Evolutionary conservation across 2,113 vertebrate genomes (phyloP).

Genomic region (Rynchops niger): DNA sequence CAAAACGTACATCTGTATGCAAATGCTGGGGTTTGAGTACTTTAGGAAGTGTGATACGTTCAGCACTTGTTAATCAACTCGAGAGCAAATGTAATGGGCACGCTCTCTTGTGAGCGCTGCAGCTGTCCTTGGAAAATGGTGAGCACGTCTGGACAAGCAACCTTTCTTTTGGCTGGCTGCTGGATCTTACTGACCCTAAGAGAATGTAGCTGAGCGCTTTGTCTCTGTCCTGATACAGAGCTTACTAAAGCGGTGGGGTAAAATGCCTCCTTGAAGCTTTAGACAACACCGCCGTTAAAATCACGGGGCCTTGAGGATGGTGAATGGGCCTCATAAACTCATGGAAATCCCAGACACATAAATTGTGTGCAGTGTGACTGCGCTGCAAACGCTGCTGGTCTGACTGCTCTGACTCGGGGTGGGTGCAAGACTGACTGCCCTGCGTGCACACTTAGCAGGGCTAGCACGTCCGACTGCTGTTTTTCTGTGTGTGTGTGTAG

Average conservation of each 20-base stretch:
- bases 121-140: not conserved
- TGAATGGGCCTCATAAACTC: not conserved
- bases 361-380: not conserved
- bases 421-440: not conserved
- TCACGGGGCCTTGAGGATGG: not conserved
- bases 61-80: not conserved
- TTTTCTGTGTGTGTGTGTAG: not conserved
- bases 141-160: not conserved
- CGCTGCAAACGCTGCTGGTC: not conserved
- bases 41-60: not conserved
- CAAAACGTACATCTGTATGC: constrained; percentile 19
- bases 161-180: not conserved
- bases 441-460: accelerated
- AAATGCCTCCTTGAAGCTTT: not conserved
- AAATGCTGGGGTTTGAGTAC: constrained; percentile 1
- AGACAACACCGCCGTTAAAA: not conserved
- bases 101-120: not conserved
- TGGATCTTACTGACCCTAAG: not conserved
- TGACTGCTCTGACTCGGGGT: accelerated
- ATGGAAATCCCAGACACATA: not conserved
- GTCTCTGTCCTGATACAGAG: not conserved
- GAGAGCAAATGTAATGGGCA: not conserved
- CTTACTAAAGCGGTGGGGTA: not conserved
- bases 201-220: not conserved
- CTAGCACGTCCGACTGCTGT: not conserved